Conservation (phyloP, 2,888 invertebrate species). For the Shargacucullia verbasci region DNA sequence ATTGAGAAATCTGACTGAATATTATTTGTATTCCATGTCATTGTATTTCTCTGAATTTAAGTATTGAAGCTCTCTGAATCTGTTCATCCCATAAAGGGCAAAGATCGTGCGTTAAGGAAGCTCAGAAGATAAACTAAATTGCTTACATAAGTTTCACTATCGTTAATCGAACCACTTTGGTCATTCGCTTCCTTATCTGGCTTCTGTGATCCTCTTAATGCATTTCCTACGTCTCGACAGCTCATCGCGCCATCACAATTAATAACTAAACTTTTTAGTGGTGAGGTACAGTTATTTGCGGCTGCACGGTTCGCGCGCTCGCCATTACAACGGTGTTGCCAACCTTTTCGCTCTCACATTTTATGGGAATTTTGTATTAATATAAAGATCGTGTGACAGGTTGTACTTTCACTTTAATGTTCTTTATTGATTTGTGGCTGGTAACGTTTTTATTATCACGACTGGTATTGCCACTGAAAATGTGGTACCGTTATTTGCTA, state of each 20-base stretch:
- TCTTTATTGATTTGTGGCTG: slow-evolving; percentile 47
- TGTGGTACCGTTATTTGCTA: slow-evolving; percentile 36
- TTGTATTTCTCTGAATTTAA: too few relatives aligned
- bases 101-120: slow-evolving; percentile 12
- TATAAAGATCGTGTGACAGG: slow-evolving; percentile 40
- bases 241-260: slow-evolving; percentile 40
- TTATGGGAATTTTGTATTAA: slow-evolving; percentile 52
- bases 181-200: slow-evolving; percentile 21
- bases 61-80: not conserved
- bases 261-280: slow-evolving; percentile 45
- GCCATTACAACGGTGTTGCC: slow-evolving; percentile 36
- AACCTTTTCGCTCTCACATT: slow-evolving; percentile 53
- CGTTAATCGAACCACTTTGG: not conserved
- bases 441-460: slow-evolving; percentile 45
- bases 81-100: not conserved
- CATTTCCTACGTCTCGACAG: slow-evolving; percentile 47
- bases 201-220: slow-evolving; percentile 32
- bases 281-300: slow-evolving; percentile 43
- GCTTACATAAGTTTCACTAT: slow-evolving; percentile 6
- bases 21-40: too few relatives aligned
- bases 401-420: slow-evolving; percentile 52
- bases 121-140: slow-evolving; percentile 7
- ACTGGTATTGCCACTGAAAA: slow-evolving; percentile 24
- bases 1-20: too few relatives aligned
- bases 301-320: slow-evolving; percentile 42